A percentile compares a stretch with the other conserved stretches of the same genome.
Conservation (phyloP, 92 coral and sea anemone genomes). For the Zoanthus sociatus region DNA sequence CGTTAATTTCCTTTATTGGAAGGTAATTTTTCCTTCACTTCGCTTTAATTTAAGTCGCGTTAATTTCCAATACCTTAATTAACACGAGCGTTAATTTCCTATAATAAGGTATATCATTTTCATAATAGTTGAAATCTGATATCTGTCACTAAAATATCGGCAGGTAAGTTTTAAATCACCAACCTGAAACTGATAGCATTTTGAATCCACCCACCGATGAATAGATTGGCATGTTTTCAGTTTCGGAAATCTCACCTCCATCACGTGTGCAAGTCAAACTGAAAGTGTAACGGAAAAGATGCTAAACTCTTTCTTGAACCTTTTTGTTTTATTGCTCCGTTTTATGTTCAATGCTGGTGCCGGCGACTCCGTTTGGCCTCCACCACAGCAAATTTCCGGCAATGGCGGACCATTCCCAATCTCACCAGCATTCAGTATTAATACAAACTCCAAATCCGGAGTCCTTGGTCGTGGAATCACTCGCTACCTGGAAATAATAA, state of each 20-base stretch:
- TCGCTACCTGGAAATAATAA: constrained; percentile 75
- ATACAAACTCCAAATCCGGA: constrained; percentile 64
- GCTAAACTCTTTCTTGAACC: background rate
- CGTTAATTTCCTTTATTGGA: no score
- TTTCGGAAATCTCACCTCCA: background rate
- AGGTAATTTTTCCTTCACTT: no score
- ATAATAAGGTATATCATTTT: no score
- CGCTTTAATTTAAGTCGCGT: no score
- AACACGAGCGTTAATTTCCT: no score
- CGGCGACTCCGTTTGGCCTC: constrained; percentile 69
- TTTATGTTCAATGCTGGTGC: background rate
- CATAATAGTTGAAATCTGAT: no score
- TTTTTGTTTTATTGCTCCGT: background rate
- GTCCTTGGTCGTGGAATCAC: constrained; percentile 78
- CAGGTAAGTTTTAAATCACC: no score
- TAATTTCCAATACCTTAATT: no score
- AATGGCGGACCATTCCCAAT: constrained; percentile 65
- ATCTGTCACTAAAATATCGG: no score
- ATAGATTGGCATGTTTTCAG: background rate
- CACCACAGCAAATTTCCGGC: constrained; percentile 49
- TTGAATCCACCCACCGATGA: background rate
- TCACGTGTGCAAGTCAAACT: background rate
- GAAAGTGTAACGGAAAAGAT: background rate
- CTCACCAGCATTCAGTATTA: constrained; percentile 71
- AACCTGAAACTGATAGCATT: no score